Evolutionary conservation across 2,888 invertebrate genomes (phyloP).

Genomic region (Plagodis dolabraria): DNA sequence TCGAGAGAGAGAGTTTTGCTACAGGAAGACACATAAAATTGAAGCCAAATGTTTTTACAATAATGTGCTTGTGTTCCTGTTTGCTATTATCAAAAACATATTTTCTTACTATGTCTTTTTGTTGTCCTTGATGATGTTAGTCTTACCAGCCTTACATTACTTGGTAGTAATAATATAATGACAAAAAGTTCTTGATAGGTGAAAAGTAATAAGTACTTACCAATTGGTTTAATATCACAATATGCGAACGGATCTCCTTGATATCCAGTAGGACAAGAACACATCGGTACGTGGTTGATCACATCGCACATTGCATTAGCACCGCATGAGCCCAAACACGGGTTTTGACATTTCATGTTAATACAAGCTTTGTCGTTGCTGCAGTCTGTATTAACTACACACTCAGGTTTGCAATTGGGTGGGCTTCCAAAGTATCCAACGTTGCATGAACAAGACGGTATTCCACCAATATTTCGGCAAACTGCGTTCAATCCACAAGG

Average conservation of each 20-base stretch:
- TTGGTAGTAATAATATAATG: no score
- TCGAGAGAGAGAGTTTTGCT: no score
- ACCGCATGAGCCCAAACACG: constrained; percentile 92
- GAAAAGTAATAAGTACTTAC: constrained; percentile 46
- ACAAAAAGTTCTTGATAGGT: neutral
- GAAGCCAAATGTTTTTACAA: no score
- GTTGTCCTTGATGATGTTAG: no score
- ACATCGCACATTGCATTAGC: constrained; percentile 89
- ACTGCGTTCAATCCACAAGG: constrained; percentile 91
- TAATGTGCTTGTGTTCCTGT: no score
- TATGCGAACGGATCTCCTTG: constrained; percentile 91
- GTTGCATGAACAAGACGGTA: constrained; percentile 88
- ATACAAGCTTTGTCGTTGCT: constrained; percentile 90
- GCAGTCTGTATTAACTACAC: constrained; percentile 90
- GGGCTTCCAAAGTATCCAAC: constrained; percentile 88
- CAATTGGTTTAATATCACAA: constrained; percentile 84
- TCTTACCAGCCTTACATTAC: no score
- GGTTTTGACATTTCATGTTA: constrained; percentile 90
- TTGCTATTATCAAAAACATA: no score
- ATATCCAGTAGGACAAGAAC: constrained; percentile 86
- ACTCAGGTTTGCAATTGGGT: constrained; percentile 90
- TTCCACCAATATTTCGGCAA: constrained; percentile 81
- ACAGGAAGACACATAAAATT: no score
- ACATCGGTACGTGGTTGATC: constrained; percentile 90
- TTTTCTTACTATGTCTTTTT: no score